Evolutionary conservation across 2,113 vertebrate species (phyloP).

Genomic region (Ochotona curzoniae): DNA sequence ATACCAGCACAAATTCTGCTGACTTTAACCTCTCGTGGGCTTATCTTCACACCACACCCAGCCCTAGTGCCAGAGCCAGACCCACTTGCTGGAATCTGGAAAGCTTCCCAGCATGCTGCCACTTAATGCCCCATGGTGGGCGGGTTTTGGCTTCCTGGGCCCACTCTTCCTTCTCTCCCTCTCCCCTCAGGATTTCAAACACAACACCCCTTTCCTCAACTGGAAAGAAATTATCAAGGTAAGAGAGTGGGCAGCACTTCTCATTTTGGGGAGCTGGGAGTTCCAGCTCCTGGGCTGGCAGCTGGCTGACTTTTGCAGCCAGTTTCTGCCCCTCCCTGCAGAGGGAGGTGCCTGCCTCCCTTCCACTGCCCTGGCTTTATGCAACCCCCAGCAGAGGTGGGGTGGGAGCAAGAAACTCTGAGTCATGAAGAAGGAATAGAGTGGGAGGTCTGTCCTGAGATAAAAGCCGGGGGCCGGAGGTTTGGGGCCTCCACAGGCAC

Average conservation of each 20-base stretch:
- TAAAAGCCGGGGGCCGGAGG: conserved; percentile 11
- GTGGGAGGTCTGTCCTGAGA: background rate
- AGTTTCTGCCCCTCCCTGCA: background rate
- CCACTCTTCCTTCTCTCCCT: background rate
- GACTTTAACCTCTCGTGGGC: rapidly evolving
- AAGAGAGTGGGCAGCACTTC: background rate
- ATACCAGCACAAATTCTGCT: background rate
- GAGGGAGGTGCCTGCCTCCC: background rate
- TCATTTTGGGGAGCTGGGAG: background rate
- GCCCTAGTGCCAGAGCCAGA: background rate
- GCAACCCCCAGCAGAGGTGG: background rate
- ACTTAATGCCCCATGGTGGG: too few species aligned
- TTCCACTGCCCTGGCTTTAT: background rate
- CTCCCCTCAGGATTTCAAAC: conserved; percentile 76
- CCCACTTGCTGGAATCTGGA: background rate
- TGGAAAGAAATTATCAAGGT: conserved; percentile 77
- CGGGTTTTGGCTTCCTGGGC: background rate
- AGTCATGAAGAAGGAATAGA: background rate
- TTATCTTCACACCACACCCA: background rate
- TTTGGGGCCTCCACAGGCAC: background rate
- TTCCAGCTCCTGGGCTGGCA: background rate
- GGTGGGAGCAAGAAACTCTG: conserved; percentile 13
- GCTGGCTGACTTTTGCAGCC: background rate
- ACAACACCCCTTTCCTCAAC: conserved; percentile 77
- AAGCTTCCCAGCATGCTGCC: background rate